Percentiles rank a stretch among this genome's conserved stretches.
Evolutionary conservation across 2,113 vertebrate species (phyloP).

Genomic region (Sclerurus mexicanus): DNA sequence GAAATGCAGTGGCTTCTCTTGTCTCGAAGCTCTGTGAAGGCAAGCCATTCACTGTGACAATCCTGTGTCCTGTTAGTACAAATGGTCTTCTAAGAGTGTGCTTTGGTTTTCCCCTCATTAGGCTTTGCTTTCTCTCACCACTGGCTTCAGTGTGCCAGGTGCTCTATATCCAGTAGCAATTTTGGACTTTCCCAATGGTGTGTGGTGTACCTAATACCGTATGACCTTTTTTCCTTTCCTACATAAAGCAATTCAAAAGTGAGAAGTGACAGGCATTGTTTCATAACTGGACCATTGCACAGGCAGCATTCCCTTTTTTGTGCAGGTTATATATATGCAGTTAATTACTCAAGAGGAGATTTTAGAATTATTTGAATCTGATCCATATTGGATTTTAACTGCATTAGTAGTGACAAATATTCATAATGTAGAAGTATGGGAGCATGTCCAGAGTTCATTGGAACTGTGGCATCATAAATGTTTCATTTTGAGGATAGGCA

Average conservation of each 20-base stretch:
- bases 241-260: not conserved
- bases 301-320: not conserved
- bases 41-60: not conserved
- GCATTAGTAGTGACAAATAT: not conserved
- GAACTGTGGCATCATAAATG: not conserved
- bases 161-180: not conserved
- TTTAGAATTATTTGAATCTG: not conserved
- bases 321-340: not conserved
- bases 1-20: not conserved
- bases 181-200: not conserved
- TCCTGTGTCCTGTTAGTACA: not conserved
- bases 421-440: not conserved
- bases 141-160: not conserved
- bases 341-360: not conserved
- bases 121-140: not conserved
- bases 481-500: not conserved
- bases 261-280: not conserved
- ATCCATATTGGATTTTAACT: not conserved
- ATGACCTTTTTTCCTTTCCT: not conserved
- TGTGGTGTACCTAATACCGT: not conserved
- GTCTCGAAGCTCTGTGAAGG: not conserved
- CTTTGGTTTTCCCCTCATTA: fast-evolving
- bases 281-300: not conserved
- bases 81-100: not conserved
- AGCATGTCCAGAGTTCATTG: not conserved